Evolutionary conservation across 2,797 vertebrate genomes (phyloP).

Genomic region (Sebastes diploproa): DNA sequence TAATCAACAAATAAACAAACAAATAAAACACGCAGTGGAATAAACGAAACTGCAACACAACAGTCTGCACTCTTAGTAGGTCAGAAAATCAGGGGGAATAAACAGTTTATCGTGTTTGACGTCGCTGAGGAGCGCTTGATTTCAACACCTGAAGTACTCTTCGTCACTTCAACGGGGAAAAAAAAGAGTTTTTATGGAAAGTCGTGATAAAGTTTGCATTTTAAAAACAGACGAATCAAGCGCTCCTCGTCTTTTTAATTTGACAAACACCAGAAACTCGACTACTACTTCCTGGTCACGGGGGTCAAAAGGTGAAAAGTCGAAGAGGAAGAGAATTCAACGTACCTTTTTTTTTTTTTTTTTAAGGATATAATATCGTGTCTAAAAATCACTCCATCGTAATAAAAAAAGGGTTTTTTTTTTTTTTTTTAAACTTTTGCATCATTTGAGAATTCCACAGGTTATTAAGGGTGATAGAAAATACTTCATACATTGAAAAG

Average conservation of each 20-base stretch:
- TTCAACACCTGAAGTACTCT: slow-evolving; percentile 5
- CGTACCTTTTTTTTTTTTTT: slow-evolving; percentile 24
- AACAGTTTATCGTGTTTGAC: slow-evolving; percentile 13
- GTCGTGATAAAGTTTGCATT: not conserved
- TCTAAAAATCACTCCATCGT: slow-evolving; percentile 68
- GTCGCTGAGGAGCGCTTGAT: slow-evolving; percentile 36
- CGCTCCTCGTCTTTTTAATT: slow-evolving; percentile 13
- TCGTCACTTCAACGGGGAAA: not conserved
- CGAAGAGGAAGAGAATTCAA: slow-evolving; percentile 37
- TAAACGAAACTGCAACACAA: slow-evolving; percentile 74
- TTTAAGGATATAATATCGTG: slow-evolving; percentile 34
- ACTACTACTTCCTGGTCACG: slow-evolving; percentile 16
- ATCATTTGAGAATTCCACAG: slow-evolving; percentile 58
- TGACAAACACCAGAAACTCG: slow-evolving; percentile 32
- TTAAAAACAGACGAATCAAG: slow-evolving; percentile 21
- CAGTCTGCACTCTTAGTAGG: slow-evolving; percentile 61
- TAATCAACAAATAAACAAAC: slow-evolving; percentile 70
- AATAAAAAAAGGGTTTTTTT: slow-evolving; percentile 53
- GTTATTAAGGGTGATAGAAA: slow-evolving; percentile 68
- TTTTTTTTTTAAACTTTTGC: slow-evolving; percentile 28
- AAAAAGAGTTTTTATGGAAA: not conserved
- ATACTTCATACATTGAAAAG: slow-evolving; percentile 67
- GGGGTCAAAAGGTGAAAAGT: slow-evolving; percentile 46
- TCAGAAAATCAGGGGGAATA: slow-evolving; percentile 23
- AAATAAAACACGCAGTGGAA: slow-evolving; percentile 69